A percentile compares a stretch with the other conserved stretches of the same genome.
Evolutionary conservation across 2,113 vertebrate species (phyloP).

Genomic region (Rhinolophus sinicus): DNA sequence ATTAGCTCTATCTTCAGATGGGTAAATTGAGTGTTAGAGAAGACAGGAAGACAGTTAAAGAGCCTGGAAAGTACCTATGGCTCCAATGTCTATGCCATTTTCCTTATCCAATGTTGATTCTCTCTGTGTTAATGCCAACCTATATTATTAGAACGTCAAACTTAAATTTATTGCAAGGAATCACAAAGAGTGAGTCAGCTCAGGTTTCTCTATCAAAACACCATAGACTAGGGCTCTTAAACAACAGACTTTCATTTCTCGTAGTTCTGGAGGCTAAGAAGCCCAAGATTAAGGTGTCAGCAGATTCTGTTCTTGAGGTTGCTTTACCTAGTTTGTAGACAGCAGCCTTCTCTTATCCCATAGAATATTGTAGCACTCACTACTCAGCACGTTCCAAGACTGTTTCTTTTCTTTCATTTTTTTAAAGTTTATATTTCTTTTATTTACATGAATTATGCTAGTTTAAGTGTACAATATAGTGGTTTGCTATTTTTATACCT

Average conservation of each 20-base stretch:
- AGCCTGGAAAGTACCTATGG: background rate
- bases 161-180: background rate
- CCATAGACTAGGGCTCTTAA: background rate
- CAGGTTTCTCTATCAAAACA: background rate
- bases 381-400: background rate
- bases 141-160: background rate
- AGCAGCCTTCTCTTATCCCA: background rate
- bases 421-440: background rate
- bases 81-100: background rate
- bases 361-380: background rate
- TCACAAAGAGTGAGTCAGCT: background rate
- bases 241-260: background rate
- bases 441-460: background rate
- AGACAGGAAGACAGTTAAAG: background rate
- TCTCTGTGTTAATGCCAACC: background rate
- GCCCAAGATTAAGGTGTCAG: background rate
- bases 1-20: background rate
- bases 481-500: background rate
- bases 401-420: background rate
- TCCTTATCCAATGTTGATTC: background rate
- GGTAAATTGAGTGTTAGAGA: background rate
- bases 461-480: background rate
- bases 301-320: background rate
- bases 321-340: background rate
- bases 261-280: background rate